A percentile compares a stretch with the other conserved stretches of the same genome.
phyloP scores from a whole-genome alignment of 2,888 invertebrate species.

The Orchestes rusci region DNA sequence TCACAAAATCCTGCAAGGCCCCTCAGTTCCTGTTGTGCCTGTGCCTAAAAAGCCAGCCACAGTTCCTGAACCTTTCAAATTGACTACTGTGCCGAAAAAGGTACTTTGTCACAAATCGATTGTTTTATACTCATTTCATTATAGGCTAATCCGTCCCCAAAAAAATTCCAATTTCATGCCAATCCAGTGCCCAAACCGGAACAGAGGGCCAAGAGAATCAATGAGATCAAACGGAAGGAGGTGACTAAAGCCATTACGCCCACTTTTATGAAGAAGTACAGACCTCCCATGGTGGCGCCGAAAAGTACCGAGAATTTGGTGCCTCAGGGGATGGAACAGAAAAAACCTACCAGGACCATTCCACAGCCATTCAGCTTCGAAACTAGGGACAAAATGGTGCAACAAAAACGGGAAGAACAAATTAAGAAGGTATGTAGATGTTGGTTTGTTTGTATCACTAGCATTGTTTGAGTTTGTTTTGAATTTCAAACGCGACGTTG shows the following conservation, averaged over 20 bases:
- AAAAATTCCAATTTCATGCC: conserved; percentile 48
- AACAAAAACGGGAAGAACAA: conserved; percentile 53
- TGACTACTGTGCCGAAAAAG: conserved; percentile 44
- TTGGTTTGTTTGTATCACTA: conserved; percentile 2
- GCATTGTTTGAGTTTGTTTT: too few relatives aligned
- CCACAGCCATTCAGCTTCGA: conserved; percentile 63
- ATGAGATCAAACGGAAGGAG: conserved; percentile 10
- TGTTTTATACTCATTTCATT: too few relatives aligned
- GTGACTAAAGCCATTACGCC: conserved; percentile 30
- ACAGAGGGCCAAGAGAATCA: conserved; percentile 12
- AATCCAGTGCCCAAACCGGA: conserved; percentile 50
- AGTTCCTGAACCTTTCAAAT: conserved; percentile 56
- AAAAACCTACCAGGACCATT: conserved; percentile 20
- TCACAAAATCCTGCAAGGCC: conserved; percentile 51
- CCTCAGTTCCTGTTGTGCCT: conserved; percentile 45
- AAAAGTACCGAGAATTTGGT: not conserved
- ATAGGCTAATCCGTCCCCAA: conserved; percentile 8
- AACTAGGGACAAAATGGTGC: conserved; percentile 51
- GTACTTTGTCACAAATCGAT: conserved; percentile 20
- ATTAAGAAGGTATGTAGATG: conserved; percentile 44
- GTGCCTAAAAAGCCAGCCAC: conserved; percentile 52
- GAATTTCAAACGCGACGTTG: too few relatives aligned
- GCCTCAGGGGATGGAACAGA: not conserved
- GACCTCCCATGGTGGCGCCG: too few relatives aligned
- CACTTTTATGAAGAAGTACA: conserved; percentile 25